A percentile compares a stretch with the other conserved stretches of the same genome.
These are phyloP conservation scores for Colaptes auratus DNA, from an alignment of 2,113 vertebrate species.

Conservation along the genomic window DNA sequence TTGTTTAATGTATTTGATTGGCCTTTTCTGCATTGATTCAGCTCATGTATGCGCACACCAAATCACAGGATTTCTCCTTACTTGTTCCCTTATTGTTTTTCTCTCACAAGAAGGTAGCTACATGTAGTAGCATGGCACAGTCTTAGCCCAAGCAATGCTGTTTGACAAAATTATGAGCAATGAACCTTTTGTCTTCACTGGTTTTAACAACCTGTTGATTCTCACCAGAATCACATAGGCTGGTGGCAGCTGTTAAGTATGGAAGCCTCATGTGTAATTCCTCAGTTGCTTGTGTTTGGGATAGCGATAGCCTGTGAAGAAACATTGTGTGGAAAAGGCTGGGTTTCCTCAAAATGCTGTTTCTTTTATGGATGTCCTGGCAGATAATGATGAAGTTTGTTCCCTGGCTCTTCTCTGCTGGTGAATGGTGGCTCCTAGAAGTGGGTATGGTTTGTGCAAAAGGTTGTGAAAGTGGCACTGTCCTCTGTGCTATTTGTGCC, in stretches of 20 bases:
- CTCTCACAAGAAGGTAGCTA: background rate
- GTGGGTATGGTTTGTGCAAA: background rate
- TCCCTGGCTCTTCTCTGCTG: background rate
- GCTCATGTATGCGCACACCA: background rate
- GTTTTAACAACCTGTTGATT: background rate
- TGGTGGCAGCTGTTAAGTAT: background rate
- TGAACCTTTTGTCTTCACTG: background rate
- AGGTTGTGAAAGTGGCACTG: background rate
- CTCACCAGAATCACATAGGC: background rate
- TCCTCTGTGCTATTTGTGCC: background rate
- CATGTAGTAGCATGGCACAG: background rate
- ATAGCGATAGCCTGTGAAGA: background rate
- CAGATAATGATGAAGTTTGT: background rate
- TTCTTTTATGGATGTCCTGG: background rate
- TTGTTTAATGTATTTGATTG: too few species aligned
- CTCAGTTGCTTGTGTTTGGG: background rate
- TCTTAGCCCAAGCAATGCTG: background rate
- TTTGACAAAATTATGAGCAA: background rate
- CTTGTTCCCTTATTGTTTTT: background rate
- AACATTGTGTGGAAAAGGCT: background rate
- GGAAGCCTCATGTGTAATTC: background rate
- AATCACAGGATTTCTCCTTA: background rate
- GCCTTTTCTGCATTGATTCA: background rate
- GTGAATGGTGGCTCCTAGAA: background rate
- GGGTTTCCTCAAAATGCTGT: rapidly evolving